Evolutionary conservation across 2,113 vertebrate species (phyloP).

Genomic region (Neotoma lepida): DNA sequence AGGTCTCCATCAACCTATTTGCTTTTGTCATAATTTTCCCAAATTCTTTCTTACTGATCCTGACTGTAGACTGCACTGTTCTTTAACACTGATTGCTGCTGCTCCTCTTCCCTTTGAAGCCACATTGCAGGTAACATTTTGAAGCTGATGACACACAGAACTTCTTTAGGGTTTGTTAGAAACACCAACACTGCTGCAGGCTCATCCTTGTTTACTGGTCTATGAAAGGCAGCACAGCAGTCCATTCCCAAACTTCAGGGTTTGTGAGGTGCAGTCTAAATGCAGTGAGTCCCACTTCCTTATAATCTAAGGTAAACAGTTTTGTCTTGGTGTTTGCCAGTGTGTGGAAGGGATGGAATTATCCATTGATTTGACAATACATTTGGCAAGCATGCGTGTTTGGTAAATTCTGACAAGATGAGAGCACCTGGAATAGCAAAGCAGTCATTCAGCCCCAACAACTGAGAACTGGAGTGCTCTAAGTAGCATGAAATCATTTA

Average conservation of each 20-base stretch:
- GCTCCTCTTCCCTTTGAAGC: conserved; percentile 18
- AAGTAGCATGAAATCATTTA: conserved; percentile 63
- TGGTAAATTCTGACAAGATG: conserved; percentile 59
- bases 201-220: conserved; percentile 51
- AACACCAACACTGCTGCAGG: not conserved
- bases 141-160: not conserved
- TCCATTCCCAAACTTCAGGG: conserved; percentile 30
- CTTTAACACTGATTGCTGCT: not conserved
- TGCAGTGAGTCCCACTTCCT: conserved; percentile 65
- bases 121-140: conserved; percentile 11
- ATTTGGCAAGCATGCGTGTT: conserved; percentile 59
- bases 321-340: conserved; percentile 53
- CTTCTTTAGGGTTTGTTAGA: conserved; percentile 22
- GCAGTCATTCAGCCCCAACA: conserved; percentile 23
- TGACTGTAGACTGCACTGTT: not conserved
- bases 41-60: not conserved
- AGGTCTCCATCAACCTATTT: not conserved
- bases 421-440: conserved; percentile 64
- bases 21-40: not conserved
- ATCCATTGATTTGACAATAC: conserved; percentile 64
- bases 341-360: conserved; percentile 61
- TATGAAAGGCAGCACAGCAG: not conserved
- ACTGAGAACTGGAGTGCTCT: conserved; percentile 56
- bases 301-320: conserved; percentile 66
- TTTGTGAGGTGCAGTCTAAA: conserved; percentile 62